Evolutionary conservation across 53 echinoderm and acorn worm genomes (phyloP).

Genomic region (Actinopyga echinites): DNA sequence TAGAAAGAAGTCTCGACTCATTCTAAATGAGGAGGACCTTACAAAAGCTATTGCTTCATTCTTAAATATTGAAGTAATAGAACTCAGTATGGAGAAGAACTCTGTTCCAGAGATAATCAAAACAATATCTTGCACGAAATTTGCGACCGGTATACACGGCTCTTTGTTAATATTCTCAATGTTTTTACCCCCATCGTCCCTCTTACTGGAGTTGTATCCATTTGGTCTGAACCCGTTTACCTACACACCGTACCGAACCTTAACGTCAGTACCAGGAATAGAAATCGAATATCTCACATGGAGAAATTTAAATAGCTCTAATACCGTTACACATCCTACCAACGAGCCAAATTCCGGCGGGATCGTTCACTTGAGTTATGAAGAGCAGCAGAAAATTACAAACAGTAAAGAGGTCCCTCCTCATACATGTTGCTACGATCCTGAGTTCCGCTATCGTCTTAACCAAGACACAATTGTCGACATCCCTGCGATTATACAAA

Average conservation of each 20-base stretch:
- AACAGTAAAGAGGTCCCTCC: slow-evolving; percentile 61
- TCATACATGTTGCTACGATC: slow-evolving; percentile 70
- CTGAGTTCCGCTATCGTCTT: slow-evolving; percentile 61
- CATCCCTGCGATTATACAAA: not conserved
- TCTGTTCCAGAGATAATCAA: not conserved
- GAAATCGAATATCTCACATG: slow-evolving; percentile 57
- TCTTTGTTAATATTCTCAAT: slow-evolving; percentile 64
- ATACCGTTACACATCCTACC: slow-evolving; percentile 48
- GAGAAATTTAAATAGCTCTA: slow-evolving; percentile 54
- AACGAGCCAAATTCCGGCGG: slow-evolving; percentile 49
- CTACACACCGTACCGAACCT: slow-evolving; percentile 72
- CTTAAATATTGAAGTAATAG: not conserved
- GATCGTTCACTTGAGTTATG: slow-evolving; percentile 49
- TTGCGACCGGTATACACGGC: slow-evolving; percentile 66
- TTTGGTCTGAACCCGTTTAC: slow-evolving; percentile 66
- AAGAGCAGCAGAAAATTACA: slow-evolving; percentile 55
- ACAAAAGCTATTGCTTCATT: not conserved
- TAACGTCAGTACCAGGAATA: slow-evolving; percentile 51
- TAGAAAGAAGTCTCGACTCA: not conserved
- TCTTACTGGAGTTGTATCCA: slow-evolving; percentile 67
- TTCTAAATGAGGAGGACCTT: slow-evolving; percentile 4
- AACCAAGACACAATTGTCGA: slow-evolving; percentile 70
- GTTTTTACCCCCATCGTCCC: slow-evolving; percentile 59
- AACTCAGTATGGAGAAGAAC: not conserved
- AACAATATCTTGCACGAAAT: slow-evolving; percentile 19